phyloP scores from a whole-genome alignment of 2,888 invertebrate genomes.

The Zygothrica quintamaculata region DNA sequence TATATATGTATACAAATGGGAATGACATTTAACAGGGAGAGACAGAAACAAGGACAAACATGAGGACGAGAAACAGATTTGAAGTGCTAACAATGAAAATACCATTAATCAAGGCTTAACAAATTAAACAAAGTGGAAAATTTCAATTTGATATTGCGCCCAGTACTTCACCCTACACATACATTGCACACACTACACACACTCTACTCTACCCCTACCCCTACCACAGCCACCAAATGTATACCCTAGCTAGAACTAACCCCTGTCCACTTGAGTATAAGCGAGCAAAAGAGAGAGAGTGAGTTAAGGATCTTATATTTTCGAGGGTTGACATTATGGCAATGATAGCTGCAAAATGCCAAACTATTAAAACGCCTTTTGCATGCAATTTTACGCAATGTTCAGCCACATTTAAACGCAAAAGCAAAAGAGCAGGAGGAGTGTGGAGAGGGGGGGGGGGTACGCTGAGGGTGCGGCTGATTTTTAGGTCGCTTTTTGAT shows the following conservation, averaged over 20 bases:
- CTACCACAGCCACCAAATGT: slow-evolving; percentile 14
- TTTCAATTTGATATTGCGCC: slow-evolving; percentile 71
- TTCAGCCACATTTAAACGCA: background rate
- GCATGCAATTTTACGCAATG: slow-evolving; percentile 49
- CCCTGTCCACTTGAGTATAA: slow-evolving; percentile 25
- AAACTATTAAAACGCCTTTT: slow-evolving; percentile 70
- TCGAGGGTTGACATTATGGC: slow-evolving; percentile 57
- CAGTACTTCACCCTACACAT: no score
- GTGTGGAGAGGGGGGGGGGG: background rate
- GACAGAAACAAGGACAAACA: background rate
- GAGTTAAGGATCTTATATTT: slow-evolving; percentile 3
- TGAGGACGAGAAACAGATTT: slow-evolving; percentile 16
- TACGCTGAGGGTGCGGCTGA: slow-evolving; percentile 35
- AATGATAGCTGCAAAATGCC: slow-evolving; percentile 64
- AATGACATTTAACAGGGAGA: slow-evolving; percentile 3
- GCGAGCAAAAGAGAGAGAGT: no score
- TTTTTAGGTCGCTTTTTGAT: slow-evolving; percentile 52
- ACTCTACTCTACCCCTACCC: background rate
- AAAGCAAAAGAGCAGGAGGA: background rate
- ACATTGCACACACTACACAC: no score
- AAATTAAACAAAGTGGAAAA: slow-evolving; percentile 83
- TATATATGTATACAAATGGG: no score
- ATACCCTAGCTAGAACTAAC: slow-evolving; percentile 13
- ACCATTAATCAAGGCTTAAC: slow-evolving; percentile 81
- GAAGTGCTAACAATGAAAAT: slow-evolving; percentile 70